A percentile compares a stretch with the other conserved stretches of the same genome.
Conservation (phyloP, 2,888 invertebrate genomes). For the Stenchaetothrips biformis region DNA sequence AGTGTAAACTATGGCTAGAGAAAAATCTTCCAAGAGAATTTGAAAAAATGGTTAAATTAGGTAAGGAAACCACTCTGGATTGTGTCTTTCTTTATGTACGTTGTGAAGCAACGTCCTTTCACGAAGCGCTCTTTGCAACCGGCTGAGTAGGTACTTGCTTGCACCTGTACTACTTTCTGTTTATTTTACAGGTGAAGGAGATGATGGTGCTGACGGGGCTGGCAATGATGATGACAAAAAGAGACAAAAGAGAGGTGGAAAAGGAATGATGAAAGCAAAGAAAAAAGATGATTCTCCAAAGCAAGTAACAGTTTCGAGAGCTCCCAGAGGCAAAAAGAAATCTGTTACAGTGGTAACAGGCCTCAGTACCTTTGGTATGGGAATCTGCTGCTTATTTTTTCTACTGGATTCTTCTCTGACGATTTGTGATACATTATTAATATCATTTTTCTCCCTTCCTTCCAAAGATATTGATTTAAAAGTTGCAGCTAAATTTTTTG, state of each 20-base stretch:
- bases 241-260: slow-evolving; percentile 93
- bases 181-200: slow-evolving; percentile 45
- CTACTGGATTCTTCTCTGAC: slow-evolving; percentile 28
- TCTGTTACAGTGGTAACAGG: slow-evolving; percentile 97
- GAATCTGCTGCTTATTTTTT: slow-evolving; percentile 29
- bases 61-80: slow-evolving; percentile 44
- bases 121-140: not conserved
- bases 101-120: not conserved
- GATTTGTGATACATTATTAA: not conserved
- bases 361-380: slow-evolving; percentile 82
- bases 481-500: slow-evolving; percentile 96
- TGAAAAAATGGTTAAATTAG: slow-evolving; percentile 72
- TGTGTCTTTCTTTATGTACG: not conserved
- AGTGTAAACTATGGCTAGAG: slow-evolving; percentile 95
- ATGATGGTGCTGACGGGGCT: slow-evolving; percentile 59
- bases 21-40: slow-evolving; percentile 90
- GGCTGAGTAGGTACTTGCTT: not conserved
- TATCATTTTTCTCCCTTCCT: slow-evolving; percentile 39
- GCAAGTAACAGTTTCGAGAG: slow-evolving; percentile 74
- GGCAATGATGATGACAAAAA: slow-evolving; percentile 89
- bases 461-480: slow-evolving; percentile 89
- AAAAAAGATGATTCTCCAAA: slow-evolving; percentile 90
- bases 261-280: slow-evolving; percentile 91
- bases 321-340: slow-evolving; percentile 97
- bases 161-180: slow-evolving; percentile 16